Evolutionary conservation across 1,140 invertebrate genomes (phyloP).

Genomic region (Drosophila tsacasi): DNA sequence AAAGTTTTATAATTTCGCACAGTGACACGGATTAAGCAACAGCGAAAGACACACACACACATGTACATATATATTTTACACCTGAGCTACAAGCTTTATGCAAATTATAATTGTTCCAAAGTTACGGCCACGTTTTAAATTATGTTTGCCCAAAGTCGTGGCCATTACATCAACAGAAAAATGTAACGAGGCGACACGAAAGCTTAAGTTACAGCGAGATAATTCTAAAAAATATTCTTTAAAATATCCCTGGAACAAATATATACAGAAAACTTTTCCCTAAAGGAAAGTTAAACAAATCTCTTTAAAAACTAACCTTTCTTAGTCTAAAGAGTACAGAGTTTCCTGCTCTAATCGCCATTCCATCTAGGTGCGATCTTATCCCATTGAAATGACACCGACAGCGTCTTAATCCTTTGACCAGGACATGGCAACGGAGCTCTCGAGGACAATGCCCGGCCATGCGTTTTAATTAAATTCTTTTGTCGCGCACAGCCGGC

Average conservation of each 20-base stretch:
- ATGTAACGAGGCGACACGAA: slow-evolving; percentile 1
- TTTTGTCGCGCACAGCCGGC: slow-evolving; percentile 60
- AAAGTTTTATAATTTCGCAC: slow-evolving; percentile 67
- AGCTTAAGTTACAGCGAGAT: slow-evolving; percentile 9
- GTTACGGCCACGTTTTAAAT: slow-evolving; percentile 64
- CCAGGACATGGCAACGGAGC: slow-evolving; percentile 25
- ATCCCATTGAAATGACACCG: slow-evolving; percentile 15
- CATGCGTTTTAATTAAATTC: slow-evolving; percentile 75
- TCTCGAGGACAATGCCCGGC: slow-evolving; percentile 58
- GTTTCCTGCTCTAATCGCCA: background rate
- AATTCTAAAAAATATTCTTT: background rate
- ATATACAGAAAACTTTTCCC: background rate
- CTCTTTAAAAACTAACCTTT: background rate
- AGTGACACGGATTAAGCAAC: slow-evolving; percentile 35
- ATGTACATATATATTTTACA: slow-evolving; percentile 43
- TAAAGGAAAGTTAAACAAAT: background rate
- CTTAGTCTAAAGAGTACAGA: background rate
- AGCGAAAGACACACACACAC: slow-evolving; percentile 27
- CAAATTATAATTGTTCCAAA: slow-evolving; percentile 68
- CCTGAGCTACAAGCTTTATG: slow-evolving; percentile 61
- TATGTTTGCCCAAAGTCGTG: slow-evolving; percentile 62
- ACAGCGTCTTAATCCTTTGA: slow-evolving; percentile 70
- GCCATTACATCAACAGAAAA: slow-evolving; percentile 32
- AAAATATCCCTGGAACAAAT: background rate
- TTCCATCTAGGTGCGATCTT: slow-evolving; percentile 22